phyloP scores from a whole-genome alignment of 2,888 invertebrate genomes.

The Nowickia ferox region DNA sequence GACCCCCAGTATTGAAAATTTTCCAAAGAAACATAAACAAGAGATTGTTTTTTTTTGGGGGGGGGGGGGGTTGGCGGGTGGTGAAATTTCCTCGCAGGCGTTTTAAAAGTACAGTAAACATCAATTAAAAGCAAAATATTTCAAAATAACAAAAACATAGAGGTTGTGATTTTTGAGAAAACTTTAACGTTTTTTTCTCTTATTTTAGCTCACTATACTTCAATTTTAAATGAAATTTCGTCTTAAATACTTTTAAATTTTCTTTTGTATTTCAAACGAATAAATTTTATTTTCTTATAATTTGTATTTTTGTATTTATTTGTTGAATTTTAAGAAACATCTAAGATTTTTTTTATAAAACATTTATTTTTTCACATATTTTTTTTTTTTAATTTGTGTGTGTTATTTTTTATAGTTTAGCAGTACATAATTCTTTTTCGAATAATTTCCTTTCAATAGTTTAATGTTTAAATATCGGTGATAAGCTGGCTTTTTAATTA shows the following conservation, averaged over 20 bases:
- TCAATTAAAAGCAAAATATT: constrained; percentile 9
- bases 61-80: background rate
- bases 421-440: constrained; percentile 42
- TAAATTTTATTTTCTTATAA: constrained; percentile 55
- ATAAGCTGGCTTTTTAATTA: constrained; percentile 72
- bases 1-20: no score
- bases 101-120: constrained; percentile 28
- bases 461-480: constrained; percentile 66
- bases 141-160: background rate
- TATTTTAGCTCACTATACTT: constrained; percentile 53
- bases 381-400: constrained; percentile 38
- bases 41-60: no score
- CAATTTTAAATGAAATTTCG: constrained; percentile 49
- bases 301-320: constrained; percentile 50
- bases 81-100: background rate
- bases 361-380: constrained; percentile 56
- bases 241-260: constrained; percentile 56
- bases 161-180: background rate
- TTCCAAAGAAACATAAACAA: no score
- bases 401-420: constrained; percentile 52
- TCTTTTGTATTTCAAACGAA: constrained; percentile 42
- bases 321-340: constrained; percentile 65
- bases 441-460: constrained; percentile 70
- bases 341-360: constrained; percentile 65
- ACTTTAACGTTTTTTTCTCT: background rate